Evolutionary conservation across 2,113 vertebrate genomes (phyloP).

Genomic region (Trogon surrucura): DNA sequence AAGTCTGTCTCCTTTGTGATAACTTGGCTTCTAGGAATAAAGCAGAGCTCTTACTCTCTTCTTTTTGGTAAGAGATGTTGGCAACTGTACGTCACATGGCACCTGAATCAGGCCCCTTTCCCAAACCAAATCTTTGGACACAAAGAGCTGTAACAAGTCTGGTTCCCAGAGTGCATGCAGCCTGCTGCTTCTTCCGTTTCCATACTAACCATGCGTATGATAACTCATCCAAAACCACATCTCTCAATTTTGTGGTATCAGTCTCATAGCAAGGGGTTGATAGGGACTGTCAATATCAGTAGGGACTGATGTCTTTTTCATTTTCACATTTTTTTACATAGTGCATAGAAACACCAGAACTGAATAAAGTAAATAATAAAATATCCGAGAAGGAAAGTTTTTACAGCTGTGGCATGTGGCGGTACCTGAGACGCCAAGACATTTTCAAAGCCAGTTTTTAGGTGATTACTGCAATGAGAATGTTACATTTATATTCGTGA

Average conservation of each 20-base stretch:
- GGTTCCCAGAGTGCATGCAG: background rate
- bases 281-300: background rate
- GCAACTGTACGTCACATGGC: background rate
- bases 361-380: background rate
- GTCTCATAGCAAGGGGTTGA: background rate
- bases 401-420: background rate
- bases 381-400: background rate
- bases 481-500: background rate
- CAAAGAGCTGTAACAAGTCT: background rate
- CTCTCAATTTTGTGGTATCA: background rate
- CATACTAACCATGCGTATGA: background rate
- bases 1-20: background rate
- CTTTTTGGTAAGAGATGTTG: background rate
- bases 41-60: background rate
- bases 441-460: background rate
- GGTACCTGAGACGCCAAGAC: background rate
- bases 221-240: background rate
- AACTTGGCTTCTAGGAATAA: background rate
- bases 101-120: background rate
- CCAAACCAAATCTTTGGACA: background rate
- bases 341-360: background rate
- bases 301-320: background rate
- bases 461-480: background rate
- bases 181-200: background rate
- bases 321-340: background rate